Conservation (phyloP, 1,140 invertebrate genomes). For the Drosophila kurseongensis region DNA sequence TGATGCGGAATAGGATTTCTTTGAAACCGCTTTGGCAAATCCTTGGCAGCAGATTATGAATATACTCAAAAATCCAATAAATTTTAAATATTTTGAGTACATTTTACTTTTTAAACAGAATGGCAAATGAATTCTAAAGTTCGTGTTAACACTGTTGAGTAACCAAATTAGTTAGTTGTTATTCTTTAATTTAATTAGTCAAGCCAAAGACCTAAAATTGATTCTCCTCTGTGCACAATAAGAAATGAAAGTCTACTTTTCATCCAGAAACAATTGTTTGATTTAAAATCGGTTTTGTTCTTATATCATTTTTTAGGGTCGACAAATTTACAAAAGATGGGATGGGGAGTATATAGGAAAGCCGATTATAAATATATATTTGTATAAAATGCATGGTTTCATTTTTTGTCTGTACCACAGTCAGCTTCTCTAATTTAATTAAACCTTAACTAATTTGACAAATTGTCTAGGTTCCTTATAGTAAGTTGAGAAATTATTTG, state of each 20-base stretch:
- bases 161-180: too few species aligned
- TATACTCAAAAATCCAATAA: not conserved
- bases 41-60: not conserved
- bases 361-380: too few species aligned
- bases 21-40: not conserved
- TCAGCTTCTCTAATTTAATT: not conserved
- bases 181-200: not conserved
- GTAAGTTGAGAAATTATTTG: not conserved
- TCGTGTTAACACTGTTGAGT: not conserved
- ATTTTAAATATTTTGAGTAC: not conserved
- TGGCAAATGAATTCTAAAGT: not conserved
- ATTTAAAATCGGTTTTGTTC: too few species aligned
- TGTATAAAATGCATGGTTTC: too few species aligned
- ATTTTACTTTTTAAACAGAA: not conserved
- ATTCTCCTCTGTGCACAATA: too few species aligned
- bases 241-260: not conserved
- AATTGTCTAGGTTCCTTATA: not conserved
- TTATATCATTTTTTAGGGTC: too few species aligned
- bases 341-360: too few species aligned
- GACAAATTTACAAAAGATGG: too few species aligned
- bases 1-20: constrained; percentile 13
- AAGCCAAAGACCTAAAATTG: not conserved
- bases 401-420: too few species aligned
- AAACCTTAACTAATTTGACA: not conserved
- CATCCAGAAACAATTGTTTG: too few species aligned